Evolutionary conservation across 2,888 invertebrate species (phyloP).

Genomic region (Sesamia inferens): DNA sequence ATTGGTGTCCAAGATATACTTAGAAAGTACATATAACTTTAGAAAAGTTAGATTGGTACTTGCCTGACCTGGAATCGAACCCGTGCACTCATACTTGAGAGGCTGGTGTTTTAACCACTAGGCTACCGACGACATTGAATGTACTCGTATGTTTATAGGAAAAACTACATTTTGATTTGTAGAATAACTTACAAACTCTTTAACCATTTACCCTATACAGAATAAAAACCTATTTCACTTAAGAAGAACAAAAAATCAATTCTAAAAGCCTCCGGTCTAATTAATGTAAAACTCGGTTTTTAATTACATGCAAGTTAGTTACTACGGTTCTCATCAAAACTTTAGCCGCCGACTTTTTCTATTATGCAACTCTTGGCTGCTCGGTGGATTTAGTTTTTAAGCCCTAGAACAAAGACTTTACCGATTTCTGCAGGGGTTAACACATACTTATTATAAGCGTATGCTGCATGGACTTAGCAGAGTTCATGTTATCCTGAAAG

Average conservation of each 20-base stretch:
- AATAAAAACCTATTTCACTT: constrained; percentile 36
- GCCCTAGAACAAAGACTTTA: constrained; percentile 71
- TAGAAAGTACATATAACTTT: no score
- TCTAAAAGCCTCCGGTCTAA: constrained; percentile 46
- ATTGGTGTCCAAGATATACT: no score
- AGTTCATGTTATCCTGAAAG: constrained; percentile 3
- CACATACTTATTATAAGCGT: constrained; percentile 40
- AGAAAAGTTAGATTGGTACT: no score
- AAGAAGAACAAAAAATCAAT: constrained; percentile 34
- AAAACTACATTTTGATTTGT: neutral
- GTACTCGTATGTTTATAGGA: neutral
- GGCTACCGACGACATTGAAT: no score
- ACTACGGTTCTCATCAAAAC: constrained; percentile 74
- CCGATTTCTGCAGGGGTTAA: constrained; percentile 43
- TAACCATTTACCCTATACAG: constrained; percentile 5
- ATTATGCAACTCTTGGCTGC: constrained; percentile 69
- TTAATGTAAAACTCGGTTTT: constrained; percentile 59
- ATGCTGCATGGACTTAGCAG: constrained; percentile 13
- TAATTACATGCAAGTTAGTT: constrained; percentile 61
- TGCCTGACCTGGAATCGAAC: no score
- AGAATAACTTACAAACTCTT: constrained; percentile 1
- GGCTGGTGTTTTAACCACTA: no score
- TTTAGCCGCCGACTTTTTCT: constrained; percentile 67
- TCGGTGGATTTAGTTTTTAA: constrained; percentile 73
- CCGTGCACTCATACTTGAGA: no score